phyloP scores from a whole-genome alignment of 2,113 vertebrate species.

The Pterocles orientalis region DNA sequence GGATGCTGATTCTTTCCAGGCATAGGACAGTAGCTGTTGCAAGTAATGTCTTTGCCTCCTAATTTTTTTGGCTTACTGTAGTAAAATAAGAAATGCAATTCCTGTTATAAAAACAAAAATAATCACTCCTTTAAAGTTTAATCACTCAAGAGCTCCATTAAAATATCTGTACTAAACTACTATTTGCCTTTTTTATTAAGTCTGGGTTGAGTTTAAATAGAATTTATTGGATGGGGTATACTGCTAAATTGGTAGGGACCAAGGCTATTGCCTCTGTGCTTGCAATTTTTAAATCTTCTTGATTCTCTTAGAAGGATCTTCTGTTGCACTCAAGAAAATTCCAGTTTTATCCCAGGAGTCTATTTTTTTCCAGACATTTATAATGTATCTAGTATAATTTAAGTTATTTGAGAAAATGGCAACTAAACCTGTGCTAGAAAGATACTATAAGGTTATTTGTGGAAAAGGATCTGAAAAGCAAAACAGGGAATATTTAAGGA shows the following conservation, averaged over 20 bases:
- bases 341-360: background rate
- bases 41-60: background rate
- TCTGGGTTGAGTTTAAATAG: background rate
- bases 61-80: background rate
- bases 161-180: background rate
- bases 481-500: background rate
- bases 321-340: background rate
- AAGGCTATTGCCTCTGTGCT: background rate
- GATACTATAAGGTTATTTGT: background rate
- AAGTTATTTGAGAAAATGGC: background rate
- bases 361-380: background rate
- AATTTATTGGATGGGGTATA: background rate
- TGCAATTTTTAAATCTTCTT: background rate
- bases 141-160: background rate
- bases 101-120: conserved; percentile 20
- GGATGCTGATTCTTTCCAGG: background rate
- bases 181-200: conserved; percentile 6
- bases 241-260: background rate
- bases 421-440: background rate
- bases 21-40: background rate
- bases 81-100: background rate
- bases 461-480: background rate
- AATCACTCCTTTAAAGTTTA: conserved; percentile 1
- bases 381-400: background rate
- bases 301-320: background rate